Conservation (phyloP, 2,888 invertebrate species). For the Blera fallax region DNA sequence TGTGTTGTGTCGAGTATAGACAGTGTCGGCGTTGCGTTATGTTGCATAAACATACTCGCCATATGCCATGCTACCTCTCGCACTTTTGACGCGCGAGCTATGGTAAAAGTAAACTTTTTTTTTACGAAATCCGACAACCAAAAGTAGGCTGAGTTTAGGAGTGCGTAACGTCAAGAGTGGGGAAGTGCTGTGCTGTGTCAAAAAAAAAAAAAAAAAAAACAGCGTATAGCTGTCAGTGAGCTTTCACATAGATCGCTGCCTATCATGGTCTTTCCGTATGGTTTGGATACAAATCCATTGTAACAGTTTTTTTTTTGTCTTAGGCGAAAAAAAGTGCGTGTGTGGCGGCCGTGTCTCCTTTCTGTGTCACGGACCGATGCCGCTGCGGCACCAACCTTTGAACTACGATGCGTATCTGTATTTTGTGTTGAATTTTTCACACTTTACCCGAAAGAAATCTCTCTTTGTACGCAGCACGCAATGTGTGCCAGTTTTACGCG, state of each 20-base stretch:
- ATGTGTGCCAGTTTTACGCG: conserved; percentile 36
- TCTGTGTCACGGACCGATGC: background rate
- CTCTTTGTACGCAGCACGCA: background rate
- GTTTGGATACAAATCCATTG: background rate
- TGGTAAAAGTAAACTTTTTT: conserved; percentile 67
- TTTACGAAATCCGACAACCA: conserved; percentile 61
- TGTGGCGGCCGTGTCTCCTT: background rate
- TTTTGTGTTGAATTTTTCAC: background rate
- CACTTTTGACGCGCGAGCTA: conserved; percentile 53
- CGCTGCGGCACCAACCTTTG: conserved; percentile 13
- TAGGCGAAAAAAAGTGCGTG: background rate
- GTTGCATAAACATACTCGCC: conserved; percentile 40
- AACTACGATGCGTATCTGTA: conserved; percentile 6
- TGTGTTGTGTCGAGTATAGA: conserved; percentile 11
- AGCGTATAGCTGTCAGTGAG: conserved; percentile 16
- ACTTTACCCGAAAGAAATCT: conserved; percentile 1
- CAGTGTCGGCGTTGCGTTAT: conserved; percentile 51
- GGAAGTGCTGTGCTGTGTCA: background rate
- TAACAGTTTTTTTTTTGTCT: background rate
- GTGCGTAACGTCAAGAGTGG: conserved; percentile 54
- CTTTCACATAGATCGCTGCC: conserved; percentile 8
- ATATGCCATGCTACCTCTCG: conserved; percentile 6
- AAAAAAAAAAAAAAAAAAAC: too few relatives aligned
- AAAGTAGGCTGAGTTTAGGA: conserved; percentile 69
- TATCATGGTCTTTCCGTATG: background rate